phyloP scores from a whole-genome alignment of 2,113 vertebrate genomes.

The Cynopterus brachyotis region DNA sequence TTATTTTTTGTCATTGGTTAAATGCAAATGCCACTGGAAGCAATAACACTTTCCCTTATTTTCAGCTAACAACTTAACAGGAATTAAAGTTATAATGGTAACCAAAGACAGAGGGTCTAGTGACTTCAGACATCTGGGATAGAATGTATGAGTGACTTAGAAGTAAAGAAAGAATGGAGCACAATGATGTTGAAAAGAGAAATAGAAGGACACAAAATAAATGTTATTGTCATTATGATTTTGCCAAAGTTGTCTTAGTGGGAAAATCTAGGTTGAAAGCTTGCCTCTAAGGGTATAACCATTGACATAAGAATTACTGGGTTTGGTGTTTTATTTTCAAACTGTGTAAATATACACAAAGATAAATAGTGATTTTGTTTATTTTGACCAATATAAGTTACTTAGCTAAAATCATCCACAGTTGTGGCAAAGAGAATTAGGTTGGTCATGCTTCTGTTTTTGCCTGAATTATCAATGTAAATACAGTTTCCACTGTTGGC shows the following conservation, averaged over 20 bases:
- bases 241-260: slow-evolving; percentile 23
- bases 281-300: neutral
- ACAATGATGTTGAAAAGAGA: neutral
- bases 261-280: slow-evolving; percentile 48
- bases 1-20: neutral
- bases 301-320: neutral
- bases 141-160: neutral
- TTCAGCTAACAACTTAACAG: neutral
- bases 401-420: neutral
- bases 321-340: neutral
- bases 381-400: slow-evolving; percentile 45
- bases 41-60: neutral
- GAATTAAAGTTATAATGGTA: neutral
- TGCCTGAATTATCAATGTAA: slow-evolving; percentile 39
- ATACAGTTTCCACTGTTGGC: slow-evolving; percentile 32
- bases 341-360: slow-evolving; percentile 52
- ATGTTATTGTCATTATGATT: slow-evolving; percentile 1
- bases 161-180: neutral
- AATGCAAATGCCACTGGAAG: neutral
- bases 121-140: neutral
- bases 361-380: slow-evolving; percentile 44
- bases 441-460: neutral
- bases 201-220: slow-evolving; percentile 20
- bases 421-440: neutral
- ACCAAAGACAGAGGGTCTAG: neutral